Base-by-base conservation (phyloP, 2,797 vertebrate species). In the Urosaurus nigricauda region DNA sequence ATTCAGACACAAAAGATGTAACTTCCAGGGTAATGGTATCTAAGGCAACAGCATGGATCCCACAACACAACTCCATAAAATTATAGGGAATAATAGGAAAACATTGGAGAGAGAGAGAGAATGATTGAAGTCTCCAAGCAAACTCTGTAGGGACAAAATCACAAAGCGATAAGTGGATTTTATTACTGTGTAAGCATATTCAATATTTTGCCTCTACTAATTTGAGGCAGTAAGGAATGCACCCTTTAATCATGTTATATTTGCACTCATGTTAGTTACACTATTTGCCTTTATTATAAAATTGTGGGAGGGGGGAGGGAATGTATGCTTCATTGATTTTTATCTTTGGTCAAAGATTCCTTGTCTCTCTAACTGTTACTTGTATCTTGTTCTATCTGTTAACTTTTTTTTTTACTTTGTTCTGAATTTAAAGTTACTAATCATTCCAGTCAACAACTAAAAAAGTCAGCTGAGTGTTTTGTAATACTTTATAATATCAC, bases 351-450 rank as follows among this genome's bases (percentile, higher is more conserved):
- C 79, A 89, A 92, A 95, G 26, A 71, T 1, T 90, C 79, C 1
- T 11, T 1, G 71, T 84, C 16, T 85, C 2, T 89, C 51, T 21
- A 92, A 91, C 12, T 86, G 65, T 65, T 85, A 88, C 84, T n/a
- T 35, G 5, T 74, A 29, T 4, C 35, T 51, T 84, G 5, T 47
- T 63, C 91, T 84, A 26, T 19, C 84, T 68, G 87, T 87, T 40
- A 11, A 0, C 87, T 91, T 78, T n/a, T 43, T 43, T 43, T 43
- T 84, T 93, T 79, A 84, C 17, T 32, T 92, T 65, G 87, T 32
- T 94, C 21, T 89, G 87, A 71, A 24, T 87, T 91, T 85, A 90
- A 91, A 93, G 47, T 37, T 60, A 92, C 87, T 84, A 70, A 92
- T 40, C 91, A 75, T 90, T 82, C 63, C 83, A 87, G 24, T 78